Evolutionary conservation across 1,140 invertebrate genomes (phyloP).

Genomic region (Propsilocerus akamusi): DNA sequence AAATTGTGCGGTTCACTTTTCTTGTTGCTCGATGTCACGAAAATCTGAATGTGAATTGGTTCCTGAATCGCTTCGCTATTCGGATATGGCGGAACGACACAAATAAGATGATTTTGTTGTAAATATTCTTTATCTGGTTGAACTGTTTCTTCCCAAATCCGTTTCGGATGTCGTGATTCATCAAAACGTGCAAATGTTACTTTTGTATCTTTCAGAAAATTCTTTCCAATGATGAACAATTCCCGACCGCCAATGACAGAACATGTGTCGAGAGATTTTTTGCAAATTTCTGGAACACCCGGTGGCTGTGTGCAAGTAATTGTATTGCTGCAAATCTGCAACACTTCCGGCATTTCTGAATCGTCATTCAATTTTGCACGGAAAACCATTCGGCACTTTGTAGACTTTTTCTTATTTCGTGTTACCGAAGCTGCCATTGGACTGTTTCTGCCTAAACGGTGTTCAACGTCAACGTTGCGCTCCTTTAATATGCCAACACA

Average conservation of each 20-base stretch:
- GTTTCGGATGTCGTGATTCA: slow-evolving; percentile 17
- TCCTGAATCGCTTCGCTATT: slow-evolving; percentile 38
- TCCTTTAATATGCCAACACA: slow-evolving; percentile 69
- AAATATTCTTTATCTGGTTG: slow-evolving; percentile 66
- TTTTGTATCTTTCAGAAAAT: slow-evolving; percentile 86
- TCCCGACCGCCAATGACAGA: slow-evolving; percentile 69
- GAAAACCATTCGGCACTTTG: slow-evolving; percentile 87
- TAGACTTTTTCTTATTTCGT: slow-evolving; percentile 83
- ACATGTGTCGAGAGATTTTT: slow-evolving; percentile 69
- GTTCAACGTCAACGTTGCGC: slow-evolving; percentile 90
- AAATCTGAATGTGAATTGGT: slow-evolving; percentile 52
- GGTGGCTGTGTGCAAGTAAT: slow-evolving; percentile 94
- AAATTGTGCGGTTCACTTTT: slow-evolving; percentile 74
- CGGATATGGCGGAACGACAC: slow-evolving; percentile 67
- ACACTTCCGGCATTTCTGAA: slow-evolving; percentile 55
- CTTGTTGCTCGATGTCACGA: slow-evolving; percentile 71
- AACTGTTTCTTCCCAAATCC: slow-evolving; percentile 57
- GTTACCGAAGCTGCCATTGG: slow-evolving; percentile 27
- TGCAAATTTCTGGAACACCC: slow-evolving; percentile 87
- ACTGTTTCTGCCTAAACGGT: slow-evolving; percentile 42
- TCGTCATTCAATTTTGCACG: slow-evolving; percentile 56
- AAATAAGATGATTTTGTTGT: slow-evolving; percentile 88
- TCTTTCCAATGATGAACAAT: slow-evolving; percentile 88
- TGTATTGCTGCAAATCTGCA: slow-evolving; percentile 84
- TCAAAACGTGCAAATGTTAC: slow-evolving; percentile 50